Evolutionary conservation across 2,888 invertebrate genomes (phyloP), one percentile per base, ranked within the genome.

Genomic region (Tineola bisselliella): DNA sequence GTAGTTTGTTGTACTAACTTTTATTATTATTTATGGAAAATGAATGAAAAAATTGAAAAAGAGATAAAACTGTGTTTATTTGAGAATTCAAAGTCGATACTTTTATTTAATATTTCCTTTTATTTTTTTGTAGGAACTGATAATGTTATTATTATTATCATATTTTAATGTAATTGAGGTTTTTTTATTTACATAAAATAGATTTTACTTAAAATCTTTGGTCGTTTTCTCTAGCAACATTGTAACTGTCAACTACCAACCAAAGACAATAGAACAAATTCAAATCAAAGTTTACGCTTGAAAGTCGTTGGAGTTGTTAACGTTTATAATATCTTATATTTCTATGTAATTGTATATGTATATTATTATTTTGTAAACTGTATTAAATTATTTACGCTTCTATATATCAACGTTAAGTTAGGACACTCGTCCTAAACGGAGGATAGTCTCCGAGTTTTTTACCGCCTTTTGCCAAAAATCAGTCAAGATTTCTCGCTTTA

Each of bases 401-500:
- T 11, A 4, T 57, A 13, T 12, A 57, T 17, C 3, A 57, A 30
- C 19, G n/a, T 11, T 57, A 57, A 13, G 13, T 25, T 25, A 57
- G 13, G 15, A 38, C 10, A 10, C 38, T 38, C 38, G 60, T 60
- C 44, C 44, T 33, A 57, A 60, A 44, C n/a, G 25, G 60, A 17
- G 59, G 60, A 58, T 10, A 62, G 56, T 59, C 61, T 62, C 59
- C 59, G 61, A 59, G 52, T 38, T 61, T 31, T 31, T 60, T 62
- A 31, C 57, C 48, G 13, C 61, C 60, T 54, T 58, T 60, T 48
- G 48, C 13, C 48, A 48, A 33, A 31, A 19, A 72, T 72, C 70
- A 64, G 63, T 62, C 77, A 83, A 79, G 75, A 82, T 81, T 78
- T 65, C 72, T 62, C 65, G 66, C 65, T 70, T 67, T 71, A 88